phyloP scores from a whole-genome alignment of 1,140 invertebrate species.

The Plectrocnemia conspersa region DNA sequence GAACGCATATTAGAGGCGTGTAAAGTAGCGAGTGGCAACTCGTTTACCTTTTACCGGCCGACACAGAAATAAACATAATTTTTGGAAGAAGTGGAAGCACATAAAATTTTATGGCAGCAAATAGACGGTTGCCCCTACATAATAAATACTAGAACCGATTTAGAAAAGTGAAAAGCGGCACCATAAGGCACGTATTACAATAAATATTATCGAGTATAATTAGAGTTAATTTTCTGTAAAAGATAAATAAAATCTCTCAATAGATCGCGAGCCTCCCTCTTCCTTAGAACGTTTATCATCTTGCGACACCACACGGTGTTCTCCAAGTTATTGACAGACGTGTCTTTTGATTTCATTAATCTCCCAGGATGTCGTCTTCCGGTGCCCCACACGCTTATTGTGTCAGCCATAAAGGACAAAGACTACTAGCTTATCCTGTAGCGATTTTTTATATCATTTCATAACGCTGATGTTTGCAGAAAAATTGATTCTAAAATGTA shows the following conservation, averaged over 20 bases:
- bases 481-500: slow-evolving; percentile 24
- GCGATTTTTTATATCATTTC: slow-evolving; percentile 17
- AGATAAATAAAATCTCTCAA: too few relatives aligned
- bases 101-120: slow-evolving; percentile 35
- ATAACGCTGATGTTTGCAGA: slow-evolving; percentile 19
- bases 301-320: too few relatives aligned
- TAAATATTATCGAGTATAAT: too few relatives aligned
- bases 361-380: slow-evolving; percentile 31
- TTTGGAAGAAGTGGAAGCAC: slow-evolving; percentile 29
- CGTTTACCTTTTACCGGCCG: slow-evolving; percentile 14
- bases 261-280: too few relatives aligned
- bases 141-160: too few relatives aligned
- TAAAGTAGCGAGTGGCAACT: slow-evolving; percentile 16
- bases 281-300: too few relatives aligned
- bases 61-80: slow-evolving; percentile 34
- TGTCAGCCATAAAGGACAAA: slow-evolving; percentile 17
- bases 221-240: too few relatives aligned
- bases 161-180: too few relatives aligned
- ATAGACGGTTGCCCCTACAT: slow-evolving; percentile 22
- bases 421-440: slow-evolving; percentile 21
- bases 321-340: slow-evolving; percentile 9
- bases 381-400: slow-evolving; percentile 28
- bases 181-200: too few relatives aligned
- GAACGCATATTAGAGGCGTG: too few relatives aligned
- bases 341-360: slow-evolving; percentile 22